Conservation (phyloP, 2,888 invertebrate genomes). For the Bombyx huttoni region DNA sequence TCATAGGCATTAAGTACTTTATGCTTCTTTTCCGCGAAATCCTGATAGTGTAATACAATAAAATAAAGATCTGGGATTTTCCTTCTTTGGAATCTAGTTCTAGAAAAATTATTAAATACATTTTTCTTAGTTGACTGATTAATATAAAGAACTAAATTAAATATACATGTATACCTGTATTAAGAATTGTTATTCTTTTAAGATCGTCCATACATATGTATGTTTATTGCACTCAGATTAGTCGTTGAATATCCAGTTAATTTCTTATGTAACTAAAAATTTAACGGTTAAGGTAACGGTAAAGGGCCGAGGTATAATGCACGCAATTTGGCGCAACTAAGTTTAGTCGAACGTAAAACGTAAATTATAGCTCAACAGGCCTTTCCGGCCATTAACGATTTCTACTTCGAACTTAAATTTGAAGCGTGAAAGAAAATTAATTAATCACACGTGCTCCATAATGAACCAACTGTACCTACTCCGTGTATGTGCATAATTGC, state of each 20-base stretch:
- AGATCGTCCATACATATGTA: too few relatives aligned
- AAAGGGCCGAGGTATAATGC: slow-evolving; percentile 31
- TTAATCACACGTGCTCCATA: slow-evolving; percentile 53
- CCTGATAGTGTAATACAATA: too few relatives aligned
- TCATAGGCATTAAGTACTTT: background rate
- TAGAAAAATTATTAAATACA: too few relatives aligned
- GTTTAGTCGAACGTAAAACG: slow-evolving; percentile 49
- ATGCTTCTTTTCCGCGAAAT: background rate
- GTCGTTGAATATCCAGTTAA: slow-evolving; percentile 57
- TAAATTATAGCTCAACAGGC: slow-evolving; percentile 66
- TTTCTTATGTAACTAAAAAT: slow-evolving; percentile 63
- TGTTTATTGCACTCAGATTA: slow-evolving; percentile 2
- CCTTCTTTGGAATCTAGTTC: too few relatives aligned
- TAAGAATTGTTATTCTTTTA: too few relatives aligned
- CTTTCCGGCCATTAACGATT: slow-evolving; percentile 64
- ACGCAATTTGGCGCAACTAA: slow-evolving; percentile 63
- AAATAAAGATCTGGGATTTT: too few relatives aligned
- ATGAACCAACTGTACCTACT: slow-evolving; percentile 6
- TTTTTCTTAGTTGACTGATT: too few relatives aligned
- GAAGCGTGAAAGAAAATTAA: slow-evolving; percentile 65
- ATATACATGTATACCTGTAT: too few relatives aligned
- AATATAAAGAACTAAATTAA: too few relatives aligned
- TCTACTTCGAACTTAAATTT: slow-evolving; percentile 50
- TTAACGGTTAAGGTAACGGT: slow-evolving; percentile 62
- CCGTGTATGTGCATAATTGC: background rate